Evolutionary conservation across 2,113 vertebrate species (phyloP).

Genomic region (Tichodroma muraria): DNA sequence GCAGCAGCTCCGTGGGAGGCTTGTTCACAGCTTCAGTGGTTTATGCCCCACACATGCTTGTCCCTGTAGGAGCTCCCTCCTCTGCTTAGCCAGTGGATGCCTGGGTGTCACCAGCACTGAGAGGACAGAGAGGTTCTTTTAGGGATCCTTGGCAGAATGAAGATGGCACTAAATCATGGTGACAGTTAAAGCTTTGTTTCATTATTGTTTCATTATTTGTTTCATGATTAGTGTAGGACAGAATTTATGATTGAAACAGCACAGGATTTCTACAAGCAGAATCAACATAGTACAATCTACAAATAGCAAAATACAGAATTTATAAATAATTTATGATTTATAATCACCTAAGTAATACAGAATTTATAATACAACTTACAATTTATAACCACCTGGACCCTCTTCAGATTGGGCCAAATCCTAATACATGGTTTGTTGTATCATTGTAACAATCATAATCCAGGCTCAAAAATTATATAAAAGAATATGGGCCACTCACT

Average conservation of each 20-base stretch:
- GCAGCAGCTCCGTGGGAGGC: background rate
- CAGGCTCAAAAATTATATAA: background rate
- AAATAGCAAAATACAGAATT: background rate
- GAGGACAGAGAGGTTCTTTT: background rate
- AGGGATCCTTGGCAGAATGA: background rate
- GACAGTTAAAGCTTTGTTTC: background rate
- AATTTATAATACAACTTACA: background rate
- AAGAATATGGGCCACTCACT: background rate
- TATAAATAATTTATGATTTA: background rate
- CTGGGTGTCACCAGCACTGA: background rate
- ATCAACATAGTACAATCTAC: background rate
- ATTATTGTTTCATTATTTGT: too few relatives aligned
- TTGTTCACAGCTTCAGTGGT: background rate
- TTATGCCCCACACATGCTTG: background rate
- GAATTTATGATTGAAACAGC: background rate
- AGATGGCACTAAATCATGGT: background rate
- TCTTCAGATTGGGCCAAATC: background rate
- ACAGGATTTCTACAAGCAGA: background rate
- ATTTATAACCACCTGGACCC: background rate
- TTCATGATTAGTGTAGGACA: background rate
- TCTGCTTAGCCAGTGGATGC: background rate
- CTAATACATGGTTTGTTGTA: background rate
- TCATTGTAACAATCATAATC: background rate
- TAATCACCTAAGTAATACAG: background rate
- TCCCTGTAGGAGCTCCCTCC: background rate